Conservation (phyloP, 2,888 invertebrate genomes). For the Tupiocoris notatus region DNA sequence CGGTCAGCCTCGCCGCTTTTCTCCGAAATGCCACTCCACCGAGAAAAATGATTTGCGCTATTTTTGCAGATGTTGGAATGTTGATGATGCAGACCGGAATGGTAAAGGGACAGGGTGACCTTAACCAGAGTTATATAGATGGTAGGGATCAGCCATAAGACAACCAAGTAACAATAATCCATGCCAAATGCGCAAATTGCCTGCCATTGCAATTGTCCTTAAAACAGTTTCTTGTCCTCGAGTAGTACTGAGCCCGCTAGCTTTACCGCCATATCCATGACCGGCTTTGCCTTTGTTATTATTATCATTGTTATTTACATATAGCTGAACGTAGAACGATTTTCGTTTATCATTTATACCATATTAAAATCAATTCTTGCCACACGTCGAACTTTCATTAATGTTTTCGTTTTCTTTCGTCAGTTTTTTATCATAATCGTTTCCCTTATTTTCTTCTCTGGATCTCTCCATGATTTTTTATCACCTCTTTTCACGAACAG, state of each 20-base stretch:
- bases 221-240: slow-evolving; percentile 41
- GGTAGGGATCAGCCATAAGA: slow-evolving; percentile 48
- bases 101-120: slow-evolving; percentile 73
- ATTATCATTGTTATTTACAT: slow-evolving; percentile 8
- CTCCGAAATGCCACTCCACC: too few relatives aligned
- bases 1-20: too few relatives aligned
- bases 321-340: slow-evolving; percentile 16
- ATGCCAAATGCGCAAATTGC: slow-evolving; percentile 44
- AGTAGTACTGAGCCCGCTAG: slow-evolving; percentile 46
- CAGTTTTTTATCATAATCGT: slow-evolving; percentile 14
- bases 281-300: slow-evolving; percentile 47
- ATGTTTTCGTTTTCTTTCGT: slow-evolving; percentile 26
- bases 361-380: slow-evolving; percentile 2
- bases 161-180: slow-evolving; percentile 23
- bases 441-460: not conserved
- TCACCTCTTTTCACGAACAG: slow-evolving; percentile 20
- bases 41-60: slow-evolving; percentile 32
- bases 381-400: slow-evolving; percentile 7
- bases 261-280: slow-evolving; percentile 44
- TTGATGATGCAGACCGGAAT: slow-evolving; percentile 95
- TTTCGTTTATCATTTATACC: slow-evolving; percentile 22
- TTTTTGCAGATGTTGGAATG: slow-evolving; percentile 92
- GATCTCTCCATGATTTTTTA: not conserved
- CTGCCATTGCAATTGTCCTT: slow-evolving; percentile 43
- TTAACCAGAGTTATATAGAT: slow-evolving; percentile 58